phyloP scores from a whole-genome alignment of 2,888 invertebrate genomes.

The Galerucella calmariensis region DNA sequence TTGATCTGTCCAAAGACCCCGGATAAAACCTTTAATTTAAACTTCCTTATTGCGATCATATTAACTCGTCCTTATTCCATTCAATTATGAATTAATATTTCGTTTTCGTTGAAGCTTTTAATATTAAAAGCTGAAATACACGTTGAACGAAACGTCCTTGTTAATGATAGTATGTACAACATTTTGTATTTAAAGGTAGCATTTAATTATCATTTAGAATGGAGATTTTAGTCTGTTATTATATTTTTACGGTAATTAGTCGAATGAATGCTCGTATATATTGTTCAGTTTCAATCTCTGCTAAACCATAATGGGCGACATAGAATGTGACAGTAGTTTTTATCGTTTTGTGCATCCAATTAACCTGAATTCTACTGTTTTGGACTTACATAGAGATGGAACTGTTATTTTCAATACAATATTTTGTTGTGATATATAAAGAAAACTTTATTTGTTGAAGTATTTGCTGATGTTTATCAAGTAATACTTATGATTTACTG shows the following conservation, averaged over 20 bases:
- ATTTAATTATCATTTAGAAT: background rate
- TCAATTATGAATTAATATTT: background rate
- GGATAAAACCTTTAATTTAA: background rate
- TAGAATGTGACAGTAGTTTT: conserved; percentile 34
- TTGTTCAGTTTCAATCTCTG: conserved; percentile 15
- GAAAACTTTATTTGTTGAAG: no score
- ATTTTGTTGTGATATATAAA: background rate
- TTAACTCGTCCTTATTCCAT: background rate
- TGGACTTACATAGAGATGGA: background rate
- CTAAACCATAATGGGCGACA: conserved; percentile 21
- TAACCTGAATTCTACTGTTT: conserved; percentile 36
- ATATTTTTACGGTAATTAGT: conserved; percentile 15
- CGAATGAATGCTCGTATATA: background rate
- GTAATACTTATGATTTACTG: no score
- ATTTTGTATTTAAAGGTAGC: background rate
- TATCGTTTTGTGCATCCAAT: conserved; percentile 30
- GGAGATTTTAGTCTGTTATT: conserved; percentile 7
- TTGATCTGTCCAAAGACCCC: background rate
- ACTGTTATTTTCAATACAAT: background rate
- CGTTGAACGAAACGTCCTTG: background rate
- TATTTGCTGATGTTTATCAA: no score
- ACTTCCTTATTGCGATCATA: background rate
- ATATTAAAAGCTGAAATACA: background rate
- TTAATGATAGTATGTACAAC: background rate
- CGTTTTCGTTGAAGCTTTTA: background rate